Evolutionary conservation across 1,140 invertebrate species (phyloP), one percentile per base, ranked within the genome.

Genomic region (Drosophila leontia): DNA sequence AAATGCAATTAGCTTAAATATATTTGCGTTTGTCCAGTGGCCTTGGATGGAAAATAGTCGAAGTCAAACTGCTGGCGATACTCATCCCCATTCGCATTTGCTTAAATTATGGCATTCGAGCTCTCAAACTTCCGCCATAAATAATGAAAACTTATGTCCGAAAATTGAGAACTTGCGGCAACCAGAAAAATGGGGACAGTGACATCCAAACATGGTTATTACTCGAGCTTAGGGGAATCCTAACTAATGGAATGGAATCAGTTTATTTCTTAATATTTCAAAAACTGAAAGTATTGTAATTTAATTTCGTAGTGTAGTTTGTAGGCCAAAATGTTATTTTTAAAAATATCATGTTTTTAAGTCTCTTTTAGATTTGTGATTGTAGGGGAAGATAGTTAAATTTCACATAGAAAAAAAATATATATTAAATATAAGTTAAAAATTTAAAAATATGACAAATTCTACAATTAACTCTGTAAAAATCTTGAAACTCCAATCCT

Each of bases 1-100:
- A 75, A 71, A 75, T 78, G 56, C 75, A 81, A 90, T 90, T 82
- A 90, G 67, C 69, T 79, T 76, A 63, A 85, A 90, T 85, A 75
- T 69, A 85, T 88, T 72, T 90, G 72, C 42, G 34, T 35, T 34
- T 42, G 19, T 26, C 50, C 37, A 39, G 13, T 64, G 35, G 15
- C 39, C 50, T 51, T 69, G 57, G 19, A 47, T 48, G 19, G 26
- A 15, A 51, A 61, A 58, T 53, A 2, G 39, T 26, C 23, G n/a
- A 19, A 11, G 26, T 29, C 9, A 15, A 45, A 34, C 15, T 29
- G 42, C 47, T 41, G 15, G 13, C 23, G 7, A 29, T 59, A 47
- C 17, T 12, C 47, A 23, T 60, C 67, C 29, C 32, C 44, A 15
- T 56, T 67, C 32, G 35, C 23, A 63, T n/a, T 19, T 6, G 19